Evolutionary conservation across 2,888 invertebrate genomes (phyloP), one percentile per base, ranked within the genome.

Genomic region (Epirrhoe alternata): DNA sequence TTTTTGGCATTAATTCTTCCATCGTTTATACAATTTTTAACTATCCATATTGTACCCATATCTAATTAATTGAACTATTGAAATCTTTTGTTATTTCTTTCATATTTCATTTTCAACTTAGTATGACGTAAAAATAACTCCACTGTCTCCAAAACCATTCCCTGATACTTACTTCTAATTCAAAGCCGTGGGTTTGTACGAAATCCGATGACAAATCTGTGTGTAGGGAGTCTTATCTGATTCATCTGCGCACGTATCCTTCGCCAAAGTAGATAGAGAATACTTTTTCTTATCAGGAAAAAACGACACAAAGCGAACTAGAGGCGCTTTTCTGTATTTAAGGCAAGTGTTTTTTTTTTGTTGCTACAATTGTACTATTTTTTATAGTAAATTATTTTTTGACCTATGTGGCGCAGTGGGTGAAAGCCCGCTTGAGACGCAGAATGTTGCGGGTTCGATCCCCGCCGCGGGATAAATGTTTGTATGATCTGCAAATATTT

Each of bases 101-200:
- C 24, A 2, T 24, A 24, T 24, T 24, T 24, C 3, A 24, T 3
- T 45, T 30, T 6, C 42, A 24, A 24, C 24, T 24, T 24, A 47
- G 17, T 14, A 52, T 58, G 50, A 58, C 12, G 59, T 51, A 24
- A 24, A 6, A 30, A 45, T 45, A 52, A 7, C 0, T 14, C 16
- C 58, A 30, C 64, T 47, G 5, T 45, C 58, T 64, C 53, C 30
- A 8, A 6, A 24, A 35, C 49, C 10, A 57, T 51, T 71, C 71
- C 70, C 78, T 83, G 80, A 79, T 79, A 79, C 63, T 74, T 64
- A 64, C 71, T 67, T 68, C 69, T 70, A 73, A 73, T 81, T 78
- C 71, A 63, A 72, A 76, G 69, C 70, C 71, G 70, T 55, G 65
- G 73, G 77, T 75, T 76, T 78, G 76, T 78, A 73, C 69, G 12